A percentile compares a stretch with the other conserved stretches of the same genome.
Conservation (phyloP, 2,113 vertebrate genomes). For the Onychorhynchus coronatus region DNA sequence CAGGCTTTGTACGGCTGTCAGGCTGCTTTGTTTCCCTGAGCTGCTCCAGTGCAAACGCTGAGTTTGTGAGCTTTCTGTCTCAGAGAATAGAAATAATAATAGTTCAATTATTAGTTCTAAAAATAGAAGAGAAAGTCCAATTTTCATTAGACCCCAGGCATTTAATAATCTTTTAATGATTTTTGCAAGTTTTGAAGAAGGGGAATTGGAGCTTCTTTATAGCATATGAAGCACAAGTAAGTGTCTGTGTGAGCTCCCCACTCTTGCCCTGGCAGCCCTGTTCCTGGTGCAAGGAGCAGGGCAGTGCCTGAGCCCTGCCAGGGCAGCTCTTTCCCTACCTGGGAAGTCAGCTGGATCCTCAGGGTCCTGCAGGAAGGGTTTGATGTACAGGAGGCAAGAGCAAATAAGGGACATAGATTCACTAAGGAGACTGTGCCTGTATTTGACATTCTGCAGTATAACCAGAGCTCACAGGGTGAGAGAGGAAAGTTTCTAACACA, state of each 20-base stretch:
- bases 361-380: neutral
- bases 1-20: neutral
- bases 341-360: neutral
- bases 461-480: neutral
- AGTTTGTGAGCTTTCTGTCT: neutral
- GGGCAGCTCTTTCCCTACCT: neutral
- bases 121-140: neutral
- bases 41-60: neutral
- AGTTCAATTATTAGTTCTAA: neutral
- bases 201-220: neutral
- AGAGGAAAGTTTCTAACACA: neutral
- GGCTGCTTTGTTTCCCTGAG: conserved; percentile 17
- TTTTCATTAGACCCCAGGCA: neutral
- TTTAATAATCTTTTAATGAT: conserved; percentile 11
- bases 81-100: neutral
- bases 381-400: neutral
- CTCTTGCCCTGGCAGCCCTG: neutral
- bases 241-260: neutral
- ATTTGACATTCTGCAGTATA: neutral
- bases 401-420: neutral
- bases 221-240: neutral
- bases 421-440: neutral
- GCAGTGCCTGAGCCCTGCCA: neutral
- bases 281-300: neutral
- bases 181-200: neutral